Conservation (phyloP, 2,797 vertebrate genomes). For the Valencia hispanica region DNA sequence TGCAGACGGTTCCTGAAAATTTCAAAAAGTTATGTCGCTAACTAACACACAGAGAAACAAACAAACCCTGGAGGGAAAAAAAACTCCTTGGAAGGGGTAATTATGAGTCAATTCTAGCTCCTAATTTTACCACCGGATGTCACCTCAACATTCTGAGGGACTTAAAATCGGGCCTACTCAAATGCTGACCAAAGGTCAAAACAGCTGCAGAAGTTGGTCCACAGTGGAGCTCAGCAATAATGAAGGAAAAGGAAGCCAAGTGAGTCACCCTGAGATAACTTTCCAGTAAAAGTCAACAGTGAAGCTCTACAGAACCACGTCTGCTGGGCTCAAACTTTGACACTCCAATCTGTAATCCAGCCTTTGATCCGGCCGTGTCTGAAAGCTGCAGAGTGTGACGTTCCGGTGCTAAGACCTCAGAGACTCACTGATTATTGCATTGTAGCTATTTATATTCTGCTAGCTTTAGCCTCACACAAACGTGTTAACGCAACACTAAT, state of each 20-base stretch:
- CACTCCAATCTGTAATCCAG: too few species aligned
- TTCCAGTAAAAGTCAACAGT: background rate
- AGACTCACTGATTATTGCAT: slow-evolving; percentile 7
- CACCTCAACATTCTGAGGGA: background rate
- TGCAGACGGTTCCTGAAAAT: too few species aligned
- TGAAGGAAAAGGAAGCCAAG: background rate
- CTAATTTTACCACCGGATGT: slow-evolving; percentile 2
- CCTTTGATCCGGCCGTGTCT: background rate
- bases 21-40: too few species aligned
- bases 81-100: too few species aligned
- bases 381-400: background rate
- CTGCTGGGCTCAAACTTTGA: background rate
- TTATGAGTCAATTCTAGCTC: background rate
- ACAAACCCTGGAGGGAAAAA: too few species aligned
- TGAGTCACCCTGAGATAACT: background rate
- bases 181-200: background rate
- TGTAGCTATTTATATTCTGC: slow-evolving; percentile 2
- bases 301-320: background rate
- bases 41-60: too few species aligned
- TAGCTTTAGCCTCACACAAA: background rate
- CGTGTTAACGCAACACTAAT: background rate
- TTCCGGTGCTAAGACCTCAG: slow-evolving; percentile 6
- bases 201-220: background rate
- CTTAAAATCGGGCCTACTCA: background rate
- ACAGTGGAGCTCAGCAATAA: background rate